Evolutionary conservation across 2,888 invertebrate species (phyloP), one percentile per base, ranked within the genome.

Genomic region (Limenitis camilla): DNA sequence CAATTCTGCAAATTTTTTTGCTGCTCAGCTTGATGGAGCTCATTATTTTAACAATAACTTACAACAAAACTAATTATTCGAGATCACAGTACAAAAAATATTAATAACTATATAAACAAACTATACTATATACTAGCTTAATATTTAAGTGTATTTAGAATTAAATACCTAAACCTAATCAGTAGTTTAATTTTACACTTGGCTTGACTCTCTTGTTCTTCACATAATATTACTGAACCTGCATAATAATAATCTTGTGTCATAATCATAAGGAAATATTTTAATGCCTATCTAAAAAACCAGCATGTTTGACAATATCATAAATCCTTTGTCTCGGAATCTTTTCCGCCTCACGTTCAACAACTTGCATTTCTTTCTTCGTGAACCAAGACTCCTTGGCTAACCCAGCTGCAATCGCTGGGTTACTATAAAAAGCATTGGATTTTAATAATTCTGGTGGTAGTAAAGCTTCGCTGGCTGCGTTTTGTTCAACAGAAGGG

Each of bases 381-480:
- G 91, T 89, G 61, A 94, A 91, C 93, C 94, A 94, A 0, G 94
- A 94, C 64, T 93, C 93, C 65, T 92, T 91, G 1, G 95, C 94
- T 7, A 95, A 82, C 0, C 90, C 92, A 5, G 90, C 91, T 5
- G 93, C 94, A 8, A 94, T 90, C 2, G 86, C 75, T 0, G 94
- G 94, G 77, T 95, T 92, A 65, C 92, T 93, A 73, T 94, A 95
- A 74, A 95, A 95, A 5, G 83, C 81, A 41, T 89, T 89, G 28
- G 90, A 84, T 69, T 93, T 93, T 45, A 89, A 78, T 30, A 93
- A 78, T 55, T 93, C 91, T 0, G 90, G 79, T 0, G 94, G 94
- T n/a, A 95, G 80, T 43, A 91, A 88, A 0, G 93, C 88, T 68
- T 95, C 95, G 65, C 90, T 90, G 1, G 90, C 90, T 1, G 94